Percentiles rank a stretch among this genome's conserved stretches.
These are phyloP conservation scores for Pogonomyrmex barbatus DNA, from an alignment of 1,140 invertebrate species.

Conservation along the genomic window DNA sequence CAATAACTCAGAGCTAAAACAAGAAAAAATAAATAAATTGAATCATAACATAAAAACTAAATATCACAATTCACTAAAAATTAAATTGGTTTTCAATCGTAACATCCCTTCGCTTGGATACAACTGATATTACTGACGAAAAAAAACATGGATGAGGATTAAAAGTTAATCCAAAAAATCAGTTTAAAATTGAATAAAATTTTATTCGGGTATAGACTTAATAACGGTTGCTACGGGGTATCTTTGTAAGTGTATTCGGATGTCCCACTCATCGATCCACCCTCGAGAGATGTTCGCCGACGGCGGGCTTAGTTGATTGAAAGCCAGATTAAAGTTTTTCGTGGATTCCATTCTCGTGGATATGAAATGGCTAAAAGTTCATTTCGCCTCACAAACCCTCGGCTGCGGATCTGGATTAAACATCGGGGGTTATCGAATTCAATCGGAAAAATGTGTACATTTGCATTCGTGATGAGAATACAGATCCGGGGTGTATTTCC, in stretches of 20 bases:
- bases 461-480: constrained; percentile 57
- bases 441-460: constrained; percentile 52
- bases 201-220: constrained; percentile 8
- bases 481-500: not conserved
- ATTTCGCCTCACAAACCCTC: constrained; percentile 38
- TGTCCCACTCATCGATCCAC: constrained; percentile 5
- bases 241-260: constrained; percentile 7
- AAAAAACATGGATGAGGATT: not conserved
- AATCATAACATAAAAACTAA: not conserved
- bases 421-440: constrained; percentile 43
- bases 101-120: not conserved
- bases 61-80: not conserved
- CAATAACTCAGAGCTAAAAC: not conserved
- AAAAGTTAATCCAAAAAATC: constrained; percentile 5
- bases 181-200: constrained; percentile 7
- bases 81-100: not conserved
- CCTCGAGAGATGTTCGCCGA: constrained; percentile 28
- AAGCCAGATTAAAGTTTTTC: constrained; percentile 62
- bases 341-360: constrained; percentile 28
- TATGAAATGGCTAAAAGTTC: constrained; percentile 45
- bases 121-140: not conserved
- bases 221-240: not conserved
- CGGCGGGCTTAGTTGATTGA: constrained; percentile 49
- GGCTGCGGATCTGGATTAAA: constrained; percentile 28
- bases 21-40: not conserved